Percentiles rank a stretch among this genome's conserved stretches.
phyloP scores from a whole-genome alignment of 2,797 vertebrate genomes.

The Notamacropus eugenii region DNA sequence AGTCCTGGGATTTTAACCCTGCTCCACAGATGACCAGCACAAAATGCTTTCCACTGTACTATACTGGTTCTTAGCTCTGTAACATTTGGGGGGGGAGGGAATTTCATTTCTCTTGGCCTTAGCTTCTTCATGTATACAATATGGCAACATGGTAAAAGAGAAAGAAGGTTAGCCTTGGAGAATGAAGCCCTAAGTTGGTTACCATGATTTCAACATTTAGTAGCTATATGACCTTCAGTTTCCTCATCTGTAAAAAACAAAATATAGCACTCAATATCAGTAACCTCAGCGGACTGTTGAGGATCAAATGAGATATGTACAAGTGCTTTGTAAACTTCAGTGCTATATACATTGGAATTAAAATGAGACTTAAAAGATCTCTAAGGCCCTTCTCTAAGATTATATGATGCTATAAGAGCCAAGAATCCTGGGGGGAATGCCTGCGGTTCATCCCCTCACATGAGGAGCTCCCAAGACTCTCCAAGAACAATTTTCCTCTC shows the following conservation, averaged over 20 bases:
- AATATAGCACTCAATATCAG: neutral
- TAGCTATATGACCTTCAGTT: neutral
- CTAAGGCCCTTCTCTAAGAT: neutral
- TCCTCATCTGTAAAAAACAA: neutral
- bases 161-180: neutral
- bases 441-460: neutral
- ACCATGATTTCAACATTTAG: neutral
- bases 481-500: neutral
- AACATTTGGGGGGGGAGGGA: neutral
- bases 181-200: neutral
- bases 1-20: neutral
- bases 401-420: constrained; percentile 19
- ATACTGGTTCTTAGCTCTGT: neutral
- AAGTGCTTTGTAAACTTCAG: neutral
- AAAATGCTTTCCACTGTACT: neutral
- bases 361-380: neutral
- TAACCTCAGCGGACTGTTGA: neutral
- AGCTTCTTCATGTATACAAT: constrained; percentile 15
- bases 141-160: neutral
- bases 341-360: neutral
- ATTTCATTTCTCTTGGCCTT: neutral
- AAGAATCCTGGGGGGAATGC: neutral
- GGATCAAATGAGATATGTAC: neutral
- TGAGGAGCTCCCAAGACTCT: neutral
- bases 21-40: neutral